Percentiles rank a stretch among this genome's conserved stretches.
These are phyloP conservation scores for Saccopteryx leptura DNA, from an alignment of 2,113 vertebrate genomes.

Conservation along the genomic window DNA sequence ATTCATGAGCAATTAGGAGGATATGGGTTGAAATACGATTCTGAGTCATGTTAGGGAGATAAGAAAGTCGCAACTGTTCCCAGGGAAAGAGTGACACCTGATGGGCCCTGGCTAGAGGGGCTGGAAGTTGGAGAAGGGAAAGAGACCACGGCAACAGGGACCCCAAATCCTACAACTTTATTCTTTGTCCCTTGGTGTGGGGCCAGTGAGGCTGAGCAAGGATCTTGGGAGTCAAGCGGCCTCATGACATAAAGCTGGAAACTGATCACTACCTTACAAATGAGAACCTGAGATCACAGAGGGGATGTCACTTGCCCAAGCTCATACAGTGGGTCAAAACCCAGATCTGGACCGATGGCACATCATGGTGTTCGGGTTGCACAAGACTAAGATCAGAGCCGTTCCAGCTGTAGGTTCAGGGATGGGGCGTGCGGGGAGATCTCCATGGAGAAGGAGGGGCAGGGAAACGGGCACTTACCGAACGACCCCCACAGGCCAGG, in stretches of 20 bases:
- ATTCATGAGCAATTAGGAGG: conserved; percentile 42
- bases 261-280: background rate
- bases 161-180: background rate
- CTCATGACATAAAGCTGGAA: background rate
- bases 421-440: background rate
- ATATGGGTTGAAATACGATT: background rate
- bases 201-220: background rate
- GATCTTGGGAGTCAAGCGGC: background rate
- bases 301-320: no score
- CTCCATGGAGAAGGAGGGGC: background rate
- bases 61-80: conserved; percentile 31
- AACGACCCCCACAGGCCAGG: accelerated
- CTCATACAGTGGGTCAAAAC: background rate
- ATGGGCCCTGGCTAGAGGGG: background rate
- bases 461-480: background rate
- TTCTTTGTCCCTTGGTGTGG: background rate
- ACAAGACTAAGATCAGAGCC: background rate
- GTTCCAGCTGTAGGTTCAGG: background rate
- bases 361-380: background rate
- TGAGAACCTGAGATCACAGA: background rate
- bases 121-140: background rate
- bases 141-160: background rate
- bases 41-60: conserved; percentile 21
- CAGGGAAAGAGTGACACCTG: background rate
- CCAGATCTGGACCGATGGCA: background rate